phyloP scores from a whole-genome alignment of 2,888 invertebrate genomes.

The Theretra japonica region DNA sequence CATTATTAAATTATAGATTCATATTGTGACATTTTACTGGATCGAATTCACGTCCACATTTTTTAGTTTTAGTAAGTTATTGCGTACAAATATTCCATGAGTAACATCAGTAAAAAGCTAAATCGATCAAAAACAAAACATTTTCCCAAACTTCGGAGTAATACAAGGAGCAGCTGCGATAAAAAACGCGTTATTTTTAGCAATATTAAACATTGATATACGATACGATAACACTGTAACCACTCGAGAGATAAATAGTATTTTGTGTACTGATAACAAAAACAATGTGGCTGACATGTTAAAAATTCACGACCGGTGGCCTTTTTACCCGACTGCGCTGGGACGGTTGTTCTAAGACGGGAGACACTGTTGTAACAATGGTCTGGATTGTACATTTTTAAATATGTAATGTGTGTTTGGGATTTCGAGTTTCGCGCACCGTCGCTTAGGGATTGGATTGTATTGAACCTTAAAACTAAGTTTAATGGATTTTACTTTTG shows the following conservation, averaged over 20 bases:
- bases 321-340: conserved; percentile 32
- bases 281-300: conserved; percentile 51
- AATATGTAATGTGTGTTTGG: conserved; percentile 3
- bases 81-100: too few species aligned
- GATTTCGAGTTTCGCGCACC: neutral
- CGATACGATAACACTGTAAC: conserved; percentile 46
- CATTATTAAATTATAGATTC: too few species aligned
- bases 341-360: neutral
- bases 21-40: too few species aligned
- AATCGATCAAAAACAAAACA: neutral
- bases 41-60: too few species aligned
- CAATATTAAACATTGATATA: conserved; percentile 45
- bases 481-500: neutral
- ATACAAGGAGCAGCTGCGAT: neutral
- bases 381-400: neutral
- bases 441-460: neutral
- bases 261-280: conserved; percentile 48
- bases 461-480: neutral
- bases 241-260: conserved; percentile 45
- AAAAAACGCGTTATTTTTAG: conserved; percentile 26
- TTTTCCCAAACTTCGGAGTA: neutral
- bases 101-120: too few species aligned
- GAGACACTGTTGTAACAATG: neutral
- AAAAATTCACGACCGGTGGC: conserved; percentile 47
- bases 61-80: too few species aligned